Evolutionary conservation across 2,113 vertebrate genomes (phyloP).

Genomic region (Myotis yumanensis): DNA sequence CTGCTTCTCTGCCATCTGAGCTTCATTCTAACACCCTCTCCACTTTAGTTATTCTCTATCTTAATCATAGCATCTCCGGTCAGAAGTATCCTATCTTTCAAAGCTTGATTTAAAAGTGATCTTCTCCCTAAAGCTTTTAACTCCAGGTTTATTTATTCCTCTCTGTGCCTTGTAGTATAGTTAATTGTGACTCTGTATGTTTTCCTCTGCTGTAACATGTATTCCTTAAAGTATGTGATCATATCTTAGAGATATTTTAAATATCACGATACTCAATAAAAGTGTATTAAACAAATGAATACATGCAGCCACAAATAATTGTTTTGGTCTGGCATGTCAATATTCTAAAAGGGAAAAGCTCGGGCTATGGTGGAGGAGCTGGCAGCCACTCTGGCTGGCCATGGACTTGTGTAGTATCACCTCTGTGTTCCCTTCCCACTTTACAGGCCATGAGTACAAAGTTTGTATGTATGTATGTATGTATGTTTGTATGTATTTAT

Average conservation of each 20-base stretch:
- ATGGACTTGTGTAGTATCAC: neutral
- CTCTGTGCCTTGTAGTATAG: neutral
- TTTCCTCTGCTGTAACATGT: neutral
- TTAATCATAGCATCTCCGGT: neutral
- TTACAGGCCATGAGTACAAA: neutral
- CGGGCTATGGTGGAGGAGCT: neutral
- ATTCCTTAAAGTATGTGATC: neutral
- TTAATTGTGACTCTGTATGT: neutral
- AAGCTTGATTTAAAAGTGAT: neutral
- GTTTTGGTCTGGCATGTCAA: neutral
- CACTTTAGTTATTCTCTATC: neutral
- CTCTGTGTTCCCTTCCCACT: neutral
- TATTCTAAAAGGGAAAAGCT: neutral
- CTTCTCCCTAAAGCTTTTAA: neutral
- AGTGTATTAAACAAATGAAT: neutral
- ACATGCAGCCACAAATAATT: neutral
- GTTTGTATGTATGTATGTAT: neutral
- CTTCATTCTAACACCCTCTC: neutral
- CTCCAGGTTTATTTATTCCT: neutral
- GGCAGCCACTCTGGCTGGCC: neutral
- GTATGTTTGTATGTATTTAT: neutral
- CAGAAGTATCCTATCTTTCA: neutral
- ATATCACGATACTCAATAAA: neutral
- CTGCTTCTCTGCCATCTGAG: slow-evolving; percentile 15
- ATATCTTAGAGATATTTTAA: neutral